These are phyloP conservation scores for Ifrita kowaldi DNA, from an alignment of 2,113 vertebrate genomes.

Conservation along the genomic window DNA sequence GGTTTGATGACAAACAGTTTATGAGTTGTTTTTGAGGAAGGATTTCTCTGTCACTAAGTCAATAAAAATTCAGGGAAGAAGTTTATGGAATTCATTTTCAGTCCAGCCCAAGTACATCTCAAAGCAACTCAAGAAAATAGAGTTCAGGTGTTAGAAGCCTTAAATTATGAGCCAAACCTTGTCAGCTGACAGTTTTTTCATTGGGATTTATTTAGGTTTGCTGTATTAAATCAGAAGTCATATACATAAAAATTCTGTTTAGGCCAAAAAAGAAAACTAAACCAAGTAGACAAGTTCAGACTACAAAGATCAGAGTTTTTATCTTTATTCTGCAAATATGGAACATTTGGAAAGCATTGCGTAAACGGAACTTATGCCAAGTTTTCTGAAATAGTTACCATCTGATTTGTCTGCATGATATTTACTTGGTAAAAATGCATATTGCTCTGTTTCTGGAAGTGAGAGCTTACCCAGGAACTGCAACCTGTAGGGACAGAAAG, in stretches of 20 bases:
- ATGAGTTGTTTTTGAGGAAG: neutral
- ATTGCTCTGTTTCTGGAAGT: conserved; percentile 45
- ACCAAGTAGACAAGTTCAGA: conserved; percentile 44
- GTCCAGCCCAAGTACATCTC: neutral
- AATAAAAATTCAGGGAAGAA: neutral
- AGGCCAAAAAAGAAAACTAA: conserved; percentile 28
- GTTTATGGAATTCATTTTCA: neutral
- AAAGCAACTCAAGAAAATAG: neutral
- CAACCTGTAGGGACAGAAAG: neutral
- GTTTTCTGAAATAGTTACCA: conserved; percentile 57
- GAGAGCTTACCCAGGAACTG: neutral
- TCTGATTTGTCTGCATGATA: conserved; percentile 48
- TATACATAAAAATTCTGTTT: neutral
- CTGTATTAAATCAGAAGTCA: neutral
- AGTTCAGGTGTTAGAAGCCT: neutral
- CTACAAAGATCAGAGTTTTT: conserved; percentile 53
- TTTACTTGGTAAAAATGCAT: conserved; percentile 51
- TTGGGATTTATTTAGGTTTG: conserved; percentile 9
- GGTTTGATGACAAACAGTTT: neutral
- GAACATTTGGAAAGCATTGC: conserved; percentile 66
- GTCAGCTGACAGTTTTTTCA: neutral
- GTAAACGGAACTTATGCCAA: conserved; percentile 57
- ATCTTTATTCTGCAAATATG: conserved; percentile 64
- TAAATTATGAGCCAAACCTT: neutral
- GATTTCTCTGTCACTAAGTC: neutral